Evolutionary conservation across 1,140 invertebrate species (phyloP).

Genomic region (Euwallacea similis): DNA sequence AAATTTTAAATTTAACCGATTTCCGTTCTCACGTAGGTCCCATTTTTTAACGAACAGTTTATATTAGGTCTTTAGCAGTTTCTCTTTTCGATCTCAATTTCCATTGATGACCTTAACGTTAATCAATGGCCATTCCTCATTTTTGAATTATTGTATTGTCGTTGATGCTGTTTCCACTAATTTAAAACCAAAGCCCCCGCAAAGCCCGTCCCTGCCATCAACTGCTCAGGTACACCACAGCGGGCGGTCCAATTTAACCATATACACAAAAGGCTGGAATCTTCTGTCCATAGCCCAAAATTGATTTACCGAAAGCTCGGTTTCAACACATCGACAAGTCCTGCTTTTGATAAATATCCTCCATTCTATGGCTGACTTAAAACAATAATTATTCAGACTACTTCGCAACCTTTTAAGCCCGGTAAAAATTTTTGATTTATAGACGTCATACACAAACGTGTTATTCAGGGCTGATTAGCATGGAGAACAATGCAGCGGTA

Average conservation of each 20-base stretch:
- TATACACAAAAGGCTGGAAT: slow-evolving; percentile 1
- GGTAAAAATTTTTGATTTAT: slow-evolving; percentile 1
- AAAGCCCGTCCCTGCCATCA: not conserved
- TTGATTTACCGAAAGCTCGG: not conserved
- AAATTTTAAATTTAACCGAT: no score
- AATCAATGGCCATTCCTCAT: no score
- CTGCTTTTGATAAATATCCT: not conserved
- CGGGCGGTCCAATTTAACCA: not conserved
- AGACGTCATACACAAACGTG: not conserved
- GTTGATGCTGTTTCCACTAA: slow-evolving; percentile 18
- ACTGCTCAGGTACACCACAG: not conserved
- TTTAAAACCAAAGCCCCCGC: slow-evolving; percentile 10
- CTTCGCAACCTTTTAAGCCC: not conserved
- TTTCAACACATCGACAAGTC: not conserved
- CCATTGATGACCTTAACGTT: no score
- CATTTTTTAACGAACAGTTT: not conserved
- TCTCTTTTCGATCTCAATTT: no score
- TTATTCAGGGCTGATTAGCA: slow-evolving; percentile 16
- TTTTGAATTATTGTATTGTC: slow-evolving; percentile 26
- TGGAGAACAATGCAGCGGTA: slow-evolving; percentile 12
- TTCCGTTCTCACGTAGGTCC: not conserved
- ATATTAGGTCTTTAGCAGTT: not conserved
- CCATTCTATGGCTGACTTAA: not conserved
- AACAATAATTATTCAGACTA: not conserved
- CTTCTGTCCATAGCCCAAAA: not conserved